Percentiles rank a stretch among this genome's conserved stretches.
phyloP scores from a whole-genome alignment of 2,797 vertebrate genomes.

The Vipera latastei region DNA sequence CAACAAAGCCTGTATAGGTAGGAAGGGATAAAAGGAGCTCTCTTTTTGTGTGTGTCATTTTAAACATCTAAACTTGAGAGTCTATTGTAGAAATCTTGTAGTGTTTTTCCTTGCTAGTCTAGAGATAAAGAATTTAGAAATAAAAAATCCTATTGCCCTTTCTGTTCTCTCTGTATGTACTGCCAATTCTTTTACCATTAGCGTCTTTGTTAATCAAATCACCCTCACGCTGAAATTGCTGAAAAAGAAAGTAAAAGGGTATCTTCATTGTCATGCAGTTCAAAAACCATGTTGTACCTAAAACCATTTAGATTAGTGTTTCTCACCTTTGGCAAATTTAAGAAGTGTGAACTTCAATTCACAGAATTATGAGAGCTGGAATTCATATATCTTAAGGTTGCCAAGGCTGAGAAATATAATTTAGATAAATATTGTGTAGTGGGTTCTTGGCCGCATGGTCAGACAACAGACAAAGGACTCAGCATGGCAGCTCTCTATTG shows the following conservation, averaged over 20 bases:
- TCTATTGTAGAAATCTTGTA: background rate
- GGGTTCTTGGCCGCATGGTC: too few relatives aligned
- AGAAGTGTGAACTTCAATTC: background rate
- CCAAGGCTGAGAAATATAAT: background rate
- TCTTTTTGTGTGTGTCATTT: background rate
- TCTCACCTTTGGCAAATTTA: background rate
- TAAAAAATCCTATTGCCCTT: background rate
- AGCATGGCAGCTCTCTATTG: too few relatives aligned
- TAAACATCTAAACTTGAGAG: background rate
- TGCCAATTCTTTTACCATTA: background rate
- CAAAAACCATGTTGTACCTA: background rate
- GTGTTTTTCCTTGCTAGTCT: background rate
- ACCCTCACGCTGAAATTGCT: background rate
- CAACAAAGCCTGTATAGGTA: background rate
- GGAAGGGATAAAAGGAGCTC: background rate
- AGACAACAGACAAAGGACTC: too few relatives aligned
- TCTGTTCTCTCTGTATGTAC: background rate
- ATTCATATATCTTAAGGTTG: background rate
- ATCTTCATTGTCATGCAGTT: background rate
- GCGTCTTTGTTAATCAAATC: background rate
- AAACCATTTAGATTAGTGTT: background rate
- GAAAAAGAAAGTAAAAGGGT: background rate
- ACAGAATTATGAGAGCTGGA: background rate
- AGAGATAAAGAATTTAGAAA: background rate
- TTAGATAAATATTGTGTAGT: background rate